Evolutionary conservation across 2,797 vertebrate genomes (phyloP).

Genomic region (Microctenopoma steveboyesi): DNA sequence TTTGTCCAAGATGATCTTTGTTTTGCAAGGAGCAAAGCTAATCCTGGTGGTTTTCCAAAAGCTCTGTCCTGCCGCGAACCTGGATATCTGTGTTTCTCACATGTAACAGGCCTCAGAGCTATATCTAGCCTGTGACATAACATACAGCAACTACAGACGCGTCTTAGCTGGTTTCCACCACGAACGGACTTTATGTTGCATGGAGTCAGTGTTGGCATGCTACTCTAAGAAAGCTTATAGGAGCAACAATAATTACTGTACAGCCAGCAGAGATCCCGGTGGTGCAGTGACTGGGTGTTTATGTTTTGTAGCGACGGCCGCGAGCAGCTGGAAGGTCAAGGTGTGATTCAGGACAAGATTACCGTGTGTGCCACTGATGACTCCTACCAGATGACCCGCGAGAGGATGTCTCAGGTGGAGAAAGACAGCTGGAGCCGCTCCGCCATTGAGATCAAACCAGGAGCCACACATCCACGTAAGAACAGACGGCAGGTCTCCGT

Average conservation of each 20-base stretch:
- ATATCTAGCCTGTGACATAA: slow-evolving; percentile 70
- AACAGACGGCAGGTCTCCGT: slow-evolving; percentile 11
- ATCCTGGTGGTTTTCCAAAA: slow-evolving; percentile 54
- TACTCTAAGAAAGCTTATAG: slow-evolving; percentile 27
- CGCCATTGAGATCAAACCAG: slow-evolving; percentile 85
- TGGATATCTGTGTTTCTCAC: slow-evolving; percentile 41
- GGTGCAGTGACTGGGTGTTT: slow-evolving; percentile 19
- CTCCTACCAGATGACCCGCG: slow-evolving; percentile 84
- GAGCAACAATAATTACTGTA: slow-evolving; percentile 15
- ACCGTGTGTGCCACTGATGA: slow-evolving; percentile 88
- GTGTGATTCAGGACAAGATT: slow-evolving; percentile 89
- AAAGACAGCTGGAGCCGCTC: slow-evolving; percentile 86
- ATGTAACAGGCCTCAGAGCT: slow-evolving; percentile 35
- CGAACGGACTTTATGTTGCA: slow-evolving; percentile 46
- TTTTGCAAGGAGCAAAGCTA: slow-evolving; percentile 62
- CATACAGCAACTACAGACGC: slow-evolving; percentile 53
- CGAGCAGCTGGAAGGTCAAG: slow-evolving; percentile 86
- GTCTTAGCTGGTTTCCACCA: slow-evolving; percentile 40
- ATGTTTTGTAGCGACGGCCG: slow-evolving; percentile 76
- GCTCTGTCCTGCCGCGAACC: slow-evolving; percentile 57
- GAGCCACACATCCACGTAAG: slow-evolving; percentile 81
- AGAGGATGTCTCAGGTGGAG: slow-evolving; percentile 84
- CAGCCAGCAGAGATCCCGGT: slow-evolving; percentile 15
- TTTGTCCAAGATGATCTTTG: slow-evolving; percentile 47
- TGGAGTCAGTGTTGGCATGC: slow-evolving; percentile 20